Conservation (phyloP, 2,888 invertebrate species). For the Hydroisotoma schaefferi region DNA sequence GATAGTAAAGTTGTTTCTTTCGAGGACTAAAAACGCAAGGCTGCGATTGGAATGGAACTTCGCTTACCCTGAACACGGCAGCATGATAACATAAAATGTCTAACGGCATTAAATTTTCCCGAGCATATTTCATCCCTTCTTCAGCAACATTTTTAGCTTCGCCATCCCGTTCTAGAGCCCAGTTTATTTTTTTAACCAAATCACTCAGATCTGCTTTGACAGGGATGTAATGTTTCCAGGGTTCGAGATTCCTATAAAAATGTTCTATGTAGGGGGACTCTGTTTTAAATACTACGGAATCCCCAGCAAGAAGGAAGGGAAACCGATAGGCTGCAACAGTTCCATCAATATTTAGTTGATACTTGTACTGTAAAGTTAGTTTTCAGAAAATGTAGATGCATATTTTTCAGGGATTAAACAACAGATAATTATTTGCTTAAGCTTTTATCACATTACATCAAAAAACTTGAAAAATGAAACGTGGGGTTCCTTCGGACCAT, state of each 20-base stretch:
- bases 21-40: neutral
- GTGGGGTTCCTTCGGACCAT: conserved; percentile 79
- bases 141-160: conserved; percentile 64
- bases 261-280: conserved; percentile 91
- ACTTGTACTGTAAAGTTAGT: conserved; percentile 84
- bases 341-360: conserved; percentile 90
- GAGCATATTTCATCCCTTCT: conserved; percentile 67
- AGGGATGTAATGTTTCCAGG: conserved; percentile 79
- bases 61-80: conserved; percentile 61
- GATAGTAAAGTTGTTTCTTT: neutral
- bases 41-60: neutral
- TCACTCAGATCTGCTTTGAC: conserved; percentile 75
- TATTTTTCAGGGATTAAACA: too few species aligned
- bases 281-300: conserved; percentile 85
- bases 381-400: too few species aligned
- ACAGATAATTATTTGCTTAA: too few species aligned
- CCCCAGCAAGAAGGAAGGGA: conserved; percentile 85
- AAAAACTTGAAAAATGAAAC: conserved; percentile 92
- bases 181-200: conserved; percentile 70
- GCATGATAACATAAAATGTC: conserved; percentile 86
- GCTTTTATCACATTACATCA: conserved; percentile 63
- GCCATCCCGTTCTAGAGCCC: conserved; percentile 71
- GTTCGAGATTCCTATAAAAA: conserved; percentile 74
- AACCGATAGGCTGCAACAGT: conserved; percentile 94
- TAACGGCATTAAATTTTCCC: conserved; percentile 73